Percentiles rank a stretch among this genome's conserved stretches.
Evolutionary conservation across 2,797 vertebrate species (phyloP).

Genomic region (Borostomias antarcticus): DNA sequence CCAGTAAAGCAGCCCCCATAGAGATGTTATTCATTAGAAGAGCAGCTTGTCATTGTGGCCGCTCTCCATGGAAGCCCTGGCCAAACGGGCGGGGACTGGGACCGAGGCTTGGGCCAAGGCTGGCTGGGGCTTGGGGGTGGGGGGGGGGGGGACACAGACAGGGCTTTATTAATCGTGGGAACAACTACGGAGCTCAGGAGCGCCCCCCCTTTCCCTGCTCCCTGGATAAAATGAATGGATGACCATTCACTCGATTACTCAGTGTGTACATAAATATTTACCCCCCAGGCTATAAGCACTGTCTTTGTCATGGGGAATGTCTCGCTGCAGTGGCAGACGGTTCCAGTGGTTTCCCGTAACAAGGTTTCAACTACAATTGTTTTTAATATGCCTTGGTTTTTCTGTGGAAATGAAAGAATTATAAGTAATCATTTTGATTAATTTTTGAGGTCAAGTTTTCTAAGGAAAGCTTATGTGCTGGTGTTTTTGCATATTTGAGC

Average conservation of each 20-base stretch:
- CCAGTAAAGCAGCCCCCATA: conserved; percentile 24
- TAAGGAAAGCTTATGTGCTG: background rate
- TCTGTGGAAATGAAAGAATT: background rate
- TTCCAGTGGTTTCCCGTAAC: conserved; percentile 5
- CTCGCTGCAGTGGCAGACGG: background rate
- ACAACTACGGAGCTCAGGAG: background rate
- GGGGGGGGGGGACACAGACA: background rate
- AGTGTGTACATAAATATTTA: conserved; percentile 4
- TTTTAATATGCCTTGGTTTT: background rate
- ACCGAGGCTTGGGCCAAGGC: background rate
- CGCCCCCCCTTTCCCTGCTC: too few species aligned
- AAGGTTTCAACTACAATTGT: background rate
- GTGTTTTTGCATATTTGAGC: conserved; percentile 5
- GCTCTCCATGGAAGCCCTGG: conserved; percentile 29
- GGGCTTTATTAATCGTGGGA: conserved; percentile 17
- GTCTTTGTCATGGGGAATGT: background rate
- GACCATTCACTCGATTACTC: background rate
- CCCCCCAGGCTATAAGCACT: background rate
- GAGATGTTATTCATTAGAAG: conserved; percentile 26
- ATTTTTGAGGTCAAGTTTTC: background rate
- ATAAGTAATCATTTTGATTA: background rate
- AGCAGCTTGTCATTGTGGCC: conserved; percentile 17
- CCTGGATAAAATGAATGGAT: conserved; percentile 13
- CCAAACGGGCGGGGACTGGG: conserved; percentile 14
- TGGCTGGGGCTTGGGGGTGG: background rate